Evolutionary conservation across 2,113 vertebrate species (phyloP).

Genomic region (Thalassarche chlororhynchos): DNA sequence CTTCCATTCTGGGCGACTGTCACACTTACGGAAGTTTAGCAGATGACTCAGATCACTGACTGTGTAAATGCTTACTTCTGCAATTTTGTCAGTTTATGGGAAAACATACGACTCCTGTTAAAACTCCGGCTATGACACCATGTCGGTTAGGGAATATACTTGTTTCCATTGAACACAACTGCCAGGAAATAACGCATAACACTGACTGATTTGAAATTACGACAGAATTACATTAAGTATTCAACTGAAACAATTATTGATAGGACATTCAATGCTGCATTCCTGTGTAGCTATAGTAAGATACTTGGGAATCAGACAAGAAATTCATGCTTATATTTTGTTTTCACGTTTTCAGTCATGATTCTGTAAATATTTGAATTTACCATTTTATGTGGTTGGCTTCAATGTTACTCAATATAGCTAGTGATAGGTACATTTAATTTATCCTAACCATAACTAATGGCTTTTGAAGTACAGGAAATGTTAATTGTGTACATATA

Average conservation of each 20-base stretch:
- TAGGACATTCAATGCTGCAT: not conserved
- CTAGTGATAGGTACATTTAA: not conserved
- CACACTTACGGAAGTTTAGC: not conserved
- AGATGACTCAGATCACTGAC: not conserved
- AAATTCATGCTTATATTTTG: not conserved
- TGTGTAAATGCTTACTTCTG: not conserved
- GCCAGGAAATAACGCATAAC: not conserved
- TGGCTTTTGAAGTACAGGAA: not conserved
- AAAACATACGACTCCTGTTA: not conserved
- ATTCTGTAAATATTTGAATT: not conserved
- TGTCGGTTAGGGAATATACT: not conserved
- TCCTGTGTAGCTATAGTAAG: not conserved
- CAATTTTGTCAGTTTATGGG: not conserved
- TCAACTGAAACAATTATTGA: not conserved
- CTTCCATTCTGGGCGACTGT: not conserved
- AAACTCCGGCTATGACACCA: not conserved
- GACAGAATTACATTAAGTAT: not conserved
- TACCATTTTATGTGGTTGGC: not conserved
- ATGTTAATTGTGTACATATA: not conserved
- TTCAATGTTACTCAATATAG: not conserved
- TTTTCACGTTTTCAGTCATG: not conserved
- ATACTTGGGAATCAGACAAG: not conserved
- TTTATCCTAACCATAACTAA: not conserved
- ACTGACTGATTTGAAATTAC: not conserved
- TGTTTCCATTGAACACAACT: not conserved